Evolutionary conservation across 30 jellyfish, hydroid and myxozoan species (phyloP), one percentile per base, ranked within the genome.

Genomic region (Clytia hemisphaerica): DNA sequence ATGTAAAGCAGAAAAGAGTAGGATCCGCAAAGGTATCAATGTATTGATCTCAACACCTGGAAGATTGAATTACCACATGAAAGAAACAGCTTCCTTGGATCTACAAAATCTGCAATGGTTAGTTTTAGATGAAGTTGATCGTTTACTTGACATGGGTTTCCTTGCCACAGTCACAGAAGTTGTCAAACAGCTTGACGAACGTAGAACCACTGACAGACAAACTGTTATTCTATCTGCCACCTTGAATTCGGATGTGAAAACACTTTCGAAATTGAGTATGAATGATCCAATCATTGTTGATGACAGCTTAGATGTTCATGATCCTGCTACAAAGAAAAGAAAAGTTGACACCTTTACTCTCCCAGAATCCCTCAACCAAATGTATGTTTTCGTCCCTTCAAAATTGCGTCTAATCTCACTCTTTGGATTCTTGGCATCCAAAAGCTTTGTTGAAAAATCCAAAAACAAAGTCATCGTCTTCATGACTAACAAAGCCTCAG

Each of bases 11-110:
- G 99, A 92, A 58, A 92, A 92, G 55, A 82, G 93, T 4, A 54
- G 99, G 49, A 46, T 92, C 22, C 69, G 99, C 14, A 92, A 84
- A 59, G 99, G 99, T n/a, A 75, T 92, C 27, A 92, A 92, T 61
- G 78, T 92, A 31, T 44, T 92, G 4, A 58, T 92, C 35, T 94
- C 93, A 15, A 92, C 99, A 26, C 99, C 99, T 28, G 99, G 99
- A 4, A 82, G 99, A 37, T 68, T 92, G 4, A 61, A 62, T 14
- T 95, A 92, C 67, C 99, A 92, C 45, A 42, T 92, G 64, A 77
- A 76, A 42, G 75, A 89, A 37, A 92, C 99, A 27, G 38, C 94
- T 29, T 84, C 92, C 55, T 67, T 92, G 38, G 68, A 85, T 4
- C 65, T 92, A 26, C 64, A 71, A 7, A 73, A 73, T 28, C 64